A percentile compares a stretch with the other conserved stretches of the same genome.
phyloP scores from a whole-genome alignment of 2,797 vertebrate species.

The Phoxinus dragarum region DNA sequence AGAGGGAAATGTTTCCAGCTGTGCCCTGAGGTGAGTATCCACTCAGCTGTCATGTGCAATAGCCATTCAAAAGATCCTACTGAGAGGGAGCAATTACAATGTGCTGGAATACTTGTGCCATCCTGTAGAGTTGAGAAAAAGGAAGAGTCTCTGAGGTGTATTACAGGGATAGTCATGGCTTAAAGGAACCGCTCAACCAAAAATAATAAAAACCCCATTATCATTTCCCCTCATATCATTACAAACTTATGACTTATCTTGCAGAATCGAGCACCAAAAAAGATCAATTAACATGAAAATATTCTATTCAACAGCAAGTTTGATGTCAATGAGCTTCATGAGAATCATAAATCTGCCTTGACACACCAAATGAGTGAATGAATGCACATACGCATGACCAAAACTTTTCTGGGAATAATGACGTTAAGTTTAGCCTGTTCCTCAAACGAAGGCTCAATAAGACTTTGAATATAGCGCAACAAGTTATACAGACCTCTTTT shows the following conservation, averaged over 20 bases:
- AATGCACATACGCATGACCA: background rate
- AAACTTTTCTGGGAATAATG: background rate
- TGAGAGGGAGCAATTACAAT: background rate
- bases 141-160: background rate
- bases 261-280: background rate
- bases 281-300: background rate
- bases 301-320: background rate
- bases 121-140: background rate
- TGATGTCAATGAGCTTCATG: background rate
- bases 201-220: background rate
- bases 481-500: background rate
- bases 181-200: background rate
- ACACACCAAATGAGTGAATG: background rate
- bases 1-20: conserved; percentile 10
- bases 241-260: background rate
- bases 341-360: background rate
- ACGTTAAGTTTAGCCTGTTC: background rate
- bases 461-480: background rate
- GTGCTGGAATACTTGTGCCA: background rate
- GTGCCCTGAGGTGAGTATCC: conserved; percentile 12
- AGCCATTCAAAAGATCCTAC: background rate
- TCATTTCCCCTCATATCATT: background rate
- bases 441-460: background rate
- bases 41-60: background rate
- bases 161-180: background rate